A percentile compares a stretch with the other conserved stretches of the same genome.
Conservation (phyloP, 2,888 invertebrate genomes). For the Xestia c-nigrum region DNA sequence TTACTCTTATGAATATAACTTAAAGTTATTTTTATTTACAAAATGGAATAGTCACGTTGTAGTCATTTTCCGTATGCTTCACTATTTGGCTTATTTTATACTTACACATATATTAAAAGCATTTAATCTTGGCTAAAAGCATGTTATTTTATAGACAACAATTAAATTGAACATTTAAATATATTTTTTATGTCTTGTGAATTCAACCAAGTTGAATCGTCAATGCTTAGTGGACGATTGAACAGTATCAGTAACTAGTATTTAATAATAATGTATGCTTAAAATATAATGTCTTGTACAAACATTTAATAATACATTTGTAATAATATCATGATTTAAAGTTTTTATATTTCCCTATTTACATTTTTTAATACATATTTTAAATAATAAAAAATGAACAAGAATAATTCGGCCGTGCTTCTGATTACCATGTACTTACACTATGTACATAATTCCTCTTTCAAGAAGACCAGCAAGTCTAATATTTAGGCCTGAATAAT, state of each 20-base stretch:
- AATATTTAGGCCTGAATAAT: conserved; percentile 46
- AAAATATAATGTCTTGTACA: conserved; percentile 32
- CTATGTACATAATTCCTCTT: conserved; percentile 47
- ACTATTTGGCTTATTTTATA: conserved; percentile 59
- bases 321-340: conserved; percentile 55
- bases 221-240: conserved; percentile 44
- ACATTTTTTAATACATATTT: conserved; percentile 47
- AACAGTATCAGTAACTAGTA: conserved; percentile 23
- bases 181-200: conserved; percentile 23
- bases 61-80: conserved; percentile 37
- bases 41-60: conserved; percentile 54
- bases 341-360: conserved; percentile 56
- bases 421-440: conserved; percentile 52
- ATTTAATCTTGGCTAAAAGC: conserved; percentile 52
- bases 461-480: neutral
- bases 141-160: conserved; percentile 36
- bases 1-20: conserved; percentile 67
- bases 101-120: conserved; percentile 60
- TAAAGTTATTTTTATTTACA: conserved; percentile 59
- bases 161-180: conserved; percentile 37
- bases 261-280: conserved; percentile 9
- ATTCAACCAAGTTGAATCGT: conserved; percentile 26
- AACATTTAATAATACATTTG: conserved; percentile 31
- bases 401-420: conserved; percentile 42
- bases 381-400: conserved; percentile 32